A percentile compares a stretch with the other conserved stretches of the same genome.
Evolutionary conservation across 2,888 invertebrate genomes (phyloP).

Genomic region (Choristoneura rosaceana): DNA sequence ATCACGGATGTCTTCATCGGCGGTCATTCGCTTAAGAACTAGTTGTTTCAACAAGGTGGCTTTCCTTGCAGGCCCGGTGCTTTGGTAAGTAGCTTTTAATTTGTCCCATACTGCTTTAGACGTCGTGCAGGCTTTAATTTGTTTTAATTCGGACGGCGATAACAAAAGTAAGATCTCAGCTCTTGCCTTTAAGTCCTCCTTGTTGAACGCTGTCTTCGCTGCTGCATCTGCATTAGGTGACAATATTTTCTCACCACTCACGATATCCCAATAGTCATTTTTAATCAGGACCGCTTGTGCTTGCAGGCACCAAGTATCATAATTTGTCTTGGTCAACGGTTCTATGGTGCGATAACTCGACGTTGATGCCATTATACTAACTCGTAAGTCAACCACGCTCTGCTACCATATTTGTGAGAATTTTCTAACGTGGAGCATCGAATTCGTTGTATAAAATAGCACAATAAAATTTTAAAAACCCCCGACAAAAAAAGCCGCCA

Average conservation of each 20-base stretch:
- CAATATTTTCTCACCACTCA: constrained; percentile 12
- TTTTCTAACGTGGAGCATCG: no score
- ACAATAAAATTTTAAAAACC: no score
- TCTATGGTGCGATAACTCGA: constrained; percentile 16
- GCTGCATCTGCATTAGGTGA: not conserved
- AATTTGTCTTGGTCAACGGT: constrained; percentile 21
- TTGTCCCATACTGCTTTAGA: constrained; percentile 12
- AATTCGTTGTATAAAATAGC: no score
- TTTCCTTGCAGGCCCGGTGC: constrained; percentile 2
- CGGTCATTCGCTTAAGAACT: not conserved
- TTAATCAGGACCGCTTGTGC: constrained; percentile 18
- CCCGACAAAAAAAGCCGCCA: no score
- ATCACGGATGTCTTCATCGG: not conserved
- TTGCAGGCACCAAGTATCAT: constrained; percentile 24
- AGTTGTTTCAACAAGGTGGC: not conserved
- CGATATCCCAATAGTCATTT: constrained; percentile 22
- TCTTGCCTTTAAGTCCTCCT: constrained; percentile 2
- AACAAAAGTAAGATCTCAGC: constrained; percentile 2
- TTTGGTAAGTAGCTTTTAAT: constrained; percentile 1
- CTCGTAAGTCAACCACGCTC: not conserved
- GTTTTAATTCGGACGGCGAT: constrained; percentile 6
- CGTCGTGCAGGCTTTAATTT: constrained; percentile 2
- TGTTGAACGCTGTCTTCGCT: constrained; percentile 1
- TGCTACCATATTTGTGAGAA: not conserved
- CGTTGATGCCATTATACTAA: constrained; percentile 16